phyloP scores from a whole-genome alignment of 2,888 invertebrate species.

The Drosophila affinis region DNA sequence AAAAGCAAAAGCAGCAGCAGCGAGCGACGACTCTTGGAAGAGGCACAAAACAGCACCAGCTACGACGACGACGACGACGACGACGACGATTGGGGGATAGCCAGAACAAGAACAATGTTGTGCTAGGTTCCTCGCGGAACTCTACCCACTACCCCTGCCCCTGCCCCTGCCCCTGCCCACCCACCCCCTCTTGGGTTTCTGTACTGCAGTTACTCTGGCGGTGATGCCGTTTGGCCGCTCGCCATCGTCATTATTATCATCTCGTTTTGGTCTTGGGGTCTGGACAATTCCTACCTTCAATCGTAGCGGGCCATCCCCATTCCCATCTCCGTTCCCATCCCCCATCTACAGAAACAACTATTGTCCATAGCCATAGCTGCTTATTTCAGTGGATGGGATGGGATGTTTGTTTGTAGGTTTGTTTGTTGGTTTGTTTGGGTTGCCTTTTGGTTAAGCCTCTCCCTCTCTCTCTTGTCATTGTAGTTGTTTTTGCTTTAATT shows the following conservation, averaged over 20 bases:
- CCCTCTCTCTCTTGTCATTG: conserved; percentile 28
- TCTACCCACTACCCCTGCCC: background rate
- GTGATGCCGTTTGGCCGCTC: conserved; percentile 46
- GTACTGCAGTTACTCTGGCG: background rate
- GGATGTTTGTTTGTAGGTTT: too few species aligned
- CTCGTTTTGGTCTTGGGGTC: conserved; percentile 57
- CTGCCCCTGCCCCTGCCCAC: background rate
- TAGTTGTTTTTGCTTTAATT: conserved; percentile 51
- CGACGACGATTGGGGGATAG: conserved; percentile 28
- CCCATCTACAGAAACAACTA: conserved; percentile 28
- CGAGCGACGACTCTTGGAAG: conserved; percentile 21
- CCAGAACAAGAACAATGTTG: conserved; percentile 70
- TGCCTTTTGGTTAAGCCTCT: conserved; percentile 40
- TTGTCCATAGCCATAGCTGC: conserved; percentile 41
- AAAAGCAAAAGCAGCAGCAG: conserved; percentile 18
- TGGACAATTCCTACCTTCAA: conserved; percentile 49
- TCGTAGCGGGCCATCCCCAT: conserved; percentile 15
- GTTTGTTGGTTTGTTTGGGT: background rate
- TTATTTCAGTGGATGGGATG: conserved; percentile 32
- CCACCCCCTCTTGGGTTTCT: background rate
- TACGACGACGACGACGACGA: conserved; percentile 16
- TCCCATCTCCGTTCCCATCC: background rate
- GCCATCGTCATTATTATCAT: conserved; percentile 66
- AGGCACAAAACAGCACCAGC: conserved; percentile 14
- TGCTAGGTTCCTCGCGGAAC: conserved; percentile 56